Conservation (phyloP, 2,888 invertebrate species). For the Myathropa florea region DNA sequence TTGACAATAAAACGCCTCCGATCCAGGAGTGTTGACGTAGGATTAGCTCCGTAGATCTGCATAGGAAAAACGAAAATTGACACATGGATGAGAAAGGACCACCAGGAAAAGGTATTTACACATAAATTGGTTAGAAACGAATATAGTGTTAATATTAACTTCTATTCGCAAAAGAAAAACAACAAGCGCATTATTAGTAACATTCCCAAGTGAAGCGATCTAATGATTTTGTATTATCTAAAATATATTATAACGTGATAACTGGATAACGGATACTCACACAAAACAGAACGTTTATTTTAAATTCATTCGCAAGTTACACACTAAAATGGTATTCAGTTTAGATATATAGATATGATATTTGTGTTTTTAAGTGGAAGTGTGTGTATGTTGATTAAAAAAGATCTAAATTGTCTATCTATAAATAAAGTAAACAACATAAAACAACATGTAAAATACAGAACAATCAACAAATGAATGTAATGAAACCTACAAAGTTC, state of each 20-base stretch:
- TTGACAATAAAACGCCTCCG: slow-evolving; percentile 78
- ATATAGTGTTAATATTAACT: slow-evolving; percentile 66
- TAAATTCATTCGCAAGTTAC: slow-evolving; percentile 53
- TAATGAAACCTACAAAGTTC: slow-evolving; percentile 53
- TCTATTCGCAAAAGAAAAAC: slow-evolving; percentile 56
- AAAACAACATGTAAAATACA: slow-evolving; percentile 67
- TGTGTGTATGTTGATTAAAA: slow-evolving; percentile 64
- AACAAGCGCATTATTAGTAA: slow-evolving; percentile 61
- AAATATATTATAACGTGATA: not conserved
- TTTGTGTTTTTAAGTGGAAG: slow-evolving; percentile 28
- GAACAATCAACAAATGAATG: slow-evolving; percentile 62
- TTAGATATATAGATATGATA: slow-evolving; percentile 18
- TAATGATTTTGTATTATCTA: slow-evolving; percentile 16
- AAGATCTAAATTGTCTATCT: slow-evolving; percentile 77
- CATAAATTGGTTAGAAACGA: slow-evolving; percentile 18
- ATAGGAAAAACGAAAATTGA: slow-evolving; percentile 23
- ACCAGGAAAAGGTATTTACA: slow-evolving; percentile 49
- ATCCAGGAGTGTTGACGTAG: slow-evolving; percentile 72
- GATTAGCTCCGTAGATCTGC: slow-evolving; percentile 44
- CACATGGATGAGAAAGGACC: slow-evolving; percentile 55
- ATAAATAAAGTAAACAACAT: slow-evolving; percentile 76
- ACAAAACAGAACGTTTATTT: slow-evolving; percentile 51
- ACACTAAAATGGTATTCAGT: slow-evolving; percentile 44
- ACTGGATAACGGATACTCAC: slow-evolving; percentile 61
- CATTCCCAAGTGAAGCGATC: slow-evolving; percentile 40